phyloP scores from a whole-genome alignment of 2,113 vertebrate genomes.

The Vulpes vulpes region DNA sequence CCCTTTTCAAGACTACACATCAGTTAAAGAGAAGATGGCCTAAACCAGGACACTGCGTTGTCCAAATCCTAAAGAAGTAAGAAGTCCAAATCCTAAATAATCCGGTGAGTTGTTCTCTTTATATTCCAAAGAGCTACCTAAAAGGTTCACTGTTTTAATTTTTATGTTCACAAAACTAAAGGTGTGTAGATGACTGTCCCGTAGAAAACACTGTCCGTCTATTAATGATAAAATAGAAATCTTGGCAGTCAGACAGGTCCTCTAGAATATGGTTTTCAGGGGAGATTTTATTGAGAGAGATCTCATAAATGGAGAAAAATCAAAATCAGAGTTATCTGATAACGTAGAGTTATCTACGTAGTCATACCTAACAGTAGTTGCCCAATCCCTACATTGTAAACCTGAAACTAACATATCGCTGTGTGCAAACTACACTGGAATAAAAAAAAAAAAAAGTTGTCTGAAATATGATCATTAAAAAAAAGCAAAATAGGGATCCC shows the following conservation, averaged over 20 bases:
- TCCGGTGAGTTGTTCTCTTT: neutral
- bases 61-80: neutral
- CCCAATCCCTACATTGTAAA: neutral
- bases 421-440: neutral
- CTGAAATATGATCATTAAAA: slow-evolving; percentile 40
- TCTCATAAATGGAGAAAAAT: neutral
- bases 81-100: neutral
- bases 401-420: neutral
- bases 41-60: neutral
- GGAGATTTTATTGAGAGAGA: neutral
- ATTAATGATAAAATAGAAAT: neutral
- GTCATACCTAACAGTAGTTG: neutral
- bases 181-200: neutral
- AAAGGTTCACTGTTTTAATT: neutral
- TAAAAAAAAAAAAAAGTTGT: neutral
- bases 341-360: neutral
- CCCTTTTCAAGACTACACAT: neutral
- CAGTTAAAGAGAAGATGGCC: neutral
- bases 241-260: neutral
- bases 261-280: neutral
- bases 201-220: neutral
- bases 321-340: neutral
- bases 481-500: neutral
- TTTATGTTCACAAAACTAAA: neutral
- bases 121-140: neutral